Conservation (phyloP, 2,888 invertebrate species). For the Thysanoteuthis rhombus region DNA sequence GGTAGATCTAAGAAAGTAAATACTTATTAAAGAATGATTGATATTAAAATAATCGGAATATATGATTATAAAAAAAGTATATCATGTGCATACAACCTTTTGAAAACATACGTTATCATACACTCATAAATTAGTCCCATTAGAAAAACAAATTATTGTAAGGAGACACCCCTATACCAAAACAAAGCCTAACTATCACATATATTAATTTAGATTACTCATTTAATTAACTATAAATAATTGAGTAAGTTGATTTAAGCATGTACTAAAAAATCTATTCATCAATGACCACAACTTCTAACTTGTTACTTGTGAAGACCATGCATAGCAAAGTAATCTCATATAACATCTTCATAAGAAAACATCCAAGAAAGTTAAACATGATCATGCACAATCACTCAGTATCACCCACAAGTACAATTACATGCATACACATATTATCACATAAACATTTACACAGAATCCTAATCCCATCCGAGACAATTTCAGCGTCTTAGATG, state of each 20-base stretch:
- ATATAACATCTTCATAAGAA: not conserved
- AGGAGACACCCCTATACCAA: not conserved
- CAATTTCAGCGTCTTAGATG: not conserved
- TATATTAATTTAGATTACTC: not conserved
- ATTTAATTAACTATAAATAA: not conserved
- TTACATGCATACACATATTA: not conserved
- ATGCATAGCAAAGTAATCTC: not conserved
- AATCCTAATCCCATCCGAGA: not conserved
- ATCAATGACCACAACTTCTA: not conserved
- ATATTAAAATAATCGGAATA: not conserved
- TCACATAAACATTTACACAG: not conserved
- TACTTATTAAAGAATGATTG: not conserved
- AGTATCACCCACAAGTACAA: not conserved
- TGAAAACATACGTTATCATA: not conserved
- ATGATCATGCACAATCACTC: not conserved
- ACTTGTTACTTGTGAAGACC: not conserved
- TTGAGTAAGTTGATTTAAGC: not conserved
- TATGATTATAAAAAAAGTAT: not conserved
- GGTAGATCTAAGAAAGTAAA: not conserved
- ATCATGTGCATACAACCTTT: no score
- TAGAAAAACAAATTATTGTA: not conserved
- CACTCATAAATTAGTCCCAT: not conserved
- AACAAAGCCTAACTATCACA: not conserved
- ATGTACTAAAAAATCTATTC: not conserved
- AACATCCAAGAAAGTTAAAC: not conserved